Evolutionary conservation across 2,113 vertebrate species (phyloP).

Genomic region (Regulus satrapa): DNA sequence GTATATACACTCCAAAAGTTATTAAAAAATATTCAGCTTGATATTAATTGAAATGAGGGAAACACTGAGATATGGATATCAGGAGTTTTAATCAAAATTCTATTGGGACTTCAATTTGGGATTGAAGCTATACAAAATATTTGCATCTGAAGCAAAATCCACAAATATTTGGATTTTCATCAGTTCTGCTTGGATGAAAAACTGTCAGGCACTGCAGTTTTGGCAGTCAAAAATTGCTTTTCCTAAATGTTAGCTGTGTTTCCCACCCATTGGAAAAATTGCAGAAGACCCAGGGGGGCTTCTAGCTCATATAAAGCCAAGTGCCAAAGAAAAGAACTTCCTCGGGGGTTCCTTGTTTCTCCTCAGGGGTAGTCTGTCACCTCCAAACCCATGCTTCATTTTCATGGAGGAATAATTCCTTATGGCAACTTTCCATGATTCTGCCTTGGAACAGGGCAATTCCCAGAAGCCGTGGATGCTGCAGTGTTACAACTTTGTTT

Average conservation of each 20-base stretch:
- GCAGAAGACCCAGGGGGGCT: slow-evolving; percentile 60
- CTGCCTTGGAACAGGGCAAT: not conserved
- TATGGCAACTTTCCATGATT: slow-evolving; percentile 39
- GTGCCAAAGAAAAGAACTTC: slow-evolving; percentile 61
- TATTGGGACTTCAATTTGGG: not conserved
- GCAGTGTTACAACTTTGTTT: not conserved
- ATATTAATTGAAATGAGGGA: slow-evolving; percentile 30
- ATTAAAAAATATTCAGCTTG: not conserved
- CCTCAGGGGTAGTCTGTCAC: slow-evolving; percentile 54
- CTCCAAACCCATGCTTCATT: slow-evolving; percentile 36
- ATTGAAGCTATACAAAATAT: slow-evolving; percentile 43
- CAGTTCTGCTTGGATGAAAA: slow-evolving; percentile 65
- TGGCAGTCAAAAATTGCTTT: slow-evolving; percentile 62
- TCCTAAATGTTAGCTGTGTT: slow-evolving; percentile 58
- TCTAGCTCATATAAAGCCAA: not conserved
- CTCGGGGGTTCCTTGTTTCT: slow-evolving; percentile 64
- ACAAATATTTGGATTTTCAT: slow-evolving; percentile 66
- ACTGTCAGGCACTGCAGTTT: slow-evolving; percentile 49
- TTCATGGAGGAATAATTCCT: not conserved
- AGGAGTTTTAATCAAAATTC: slow-evolving; percentile 46
- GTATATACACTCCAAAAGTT: not conserved
- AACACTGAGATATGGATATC: slow-evolving; percentile 37
- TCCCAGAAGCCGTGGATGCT: not conserved
- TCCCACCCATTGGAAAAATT: slow-evolving; percentile 67
- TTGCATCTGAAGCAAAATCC: slow-evolving; percentile 60